phyloP scores from a whole-genome alignment of 2,113 vertebrate genomes.

The Thryonomys swinderianus region DNA sequence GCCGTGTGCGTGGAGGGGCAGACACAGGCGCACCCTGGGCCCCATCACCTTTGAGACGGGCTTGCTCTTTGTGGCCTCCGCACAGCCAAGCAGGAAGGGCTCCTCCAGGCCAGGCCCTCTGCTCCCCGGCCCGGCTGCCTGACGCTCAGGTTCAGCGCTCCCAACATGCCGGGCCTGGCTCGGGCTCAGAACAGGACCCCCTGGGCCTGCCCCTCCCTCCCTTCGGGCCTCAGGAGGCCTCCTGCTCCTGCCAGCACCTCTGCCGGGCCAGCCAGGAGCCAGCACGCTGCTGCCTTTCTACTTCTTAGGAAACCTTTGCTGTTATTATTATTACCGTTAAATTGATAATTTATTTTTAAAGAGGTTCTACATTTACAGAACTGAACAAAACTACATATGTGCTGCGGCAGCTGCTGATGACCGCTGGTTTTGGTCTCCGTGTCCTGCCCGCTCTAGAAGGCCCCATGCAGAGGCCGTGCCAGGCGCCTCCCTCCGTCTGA shows the following conservation, averaged over 20 bases:
- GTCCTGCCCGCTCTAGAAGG: background rate
- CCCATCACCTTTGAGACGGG: too few species aligned
- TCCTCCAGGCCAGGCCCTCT: background rate
- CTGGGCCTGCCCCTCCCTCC: background rate
- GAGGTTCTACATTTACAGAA: background rate
- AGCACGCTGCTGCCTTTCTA: background rate
- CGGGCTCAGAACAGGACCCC: background rate
- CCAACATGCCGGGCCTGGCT: background rate
- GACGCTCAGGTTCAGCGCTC: background rate
- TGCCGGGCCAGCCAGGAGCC: background rate
- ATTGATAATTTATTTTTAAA: background rate
- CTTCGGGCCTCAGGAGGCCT: too few species aligned
- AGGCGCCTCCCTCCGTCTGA: background rate
- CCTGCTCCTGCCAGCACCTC: too few species aligned
- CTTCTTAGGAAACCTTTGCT: background rate
- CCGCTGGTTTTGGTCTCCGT: background rate
- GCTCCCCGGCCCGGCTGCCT: background rate
- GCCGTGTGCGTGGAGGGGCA: background rate
- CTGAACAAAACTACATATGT: background rate
- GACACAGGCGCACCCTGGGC: too few species aligned
- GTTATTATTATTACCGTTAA: background rate
- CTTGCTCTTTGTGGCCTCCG: background rate
- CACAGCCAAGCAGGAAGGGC: background rate
- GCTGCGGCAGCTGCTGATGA: background rate
- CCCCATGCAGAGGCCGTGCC: accelerated